These are phyloP conservation scores for Caenorhabditis japonica DNA, from an alignment of 2,888 invertebrate species.

Conservation along the genomic window DNA sequence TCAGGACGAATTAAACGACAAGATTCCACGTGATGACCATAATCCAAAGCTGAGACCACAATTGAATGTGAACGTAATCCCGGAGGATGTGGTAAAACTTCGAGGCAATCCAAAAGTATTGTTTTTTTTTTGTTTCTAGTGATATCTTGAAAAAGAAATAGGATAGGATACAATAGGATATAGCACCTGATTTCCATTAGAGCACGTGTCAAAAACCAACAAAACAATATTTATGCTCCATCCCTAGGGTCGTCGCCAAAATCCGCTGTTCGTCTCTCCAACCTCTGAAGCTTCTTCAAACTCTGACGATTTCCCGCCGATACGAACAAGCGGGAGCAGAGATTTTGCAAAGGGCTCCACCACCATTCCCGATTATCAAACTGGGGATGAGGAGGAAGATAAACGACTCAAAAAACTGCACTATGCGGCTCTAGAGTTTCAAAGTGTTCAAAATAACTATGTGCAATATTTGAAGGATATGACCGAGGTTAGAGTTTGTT, in stretches of 20 bases:
- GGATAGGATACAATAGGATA: too few species aligned
- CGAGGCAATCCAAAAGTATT: conserved; percentile 53
- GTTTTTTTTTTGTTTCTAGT: too few species aligned
- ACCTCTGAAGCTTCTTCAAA: conserved; percentile 19
- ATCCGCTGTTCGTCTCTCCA: conserved; percentile 33
- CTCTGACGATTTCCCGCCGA: conserved; percentile 34
- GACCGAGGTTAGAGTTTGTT: conserved; percentile 39
- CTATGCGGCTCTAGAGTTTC: conserved; percentile 69
- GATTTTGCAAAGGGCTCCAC: conserved; percentile 2
- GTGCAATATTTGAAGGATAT: conserved; percentile 66
- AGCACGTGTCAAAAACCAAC: not conserved
- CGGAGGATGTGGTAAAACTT: conserved; percentile 53
- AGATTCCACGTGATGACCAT: conserved; percentile 8
- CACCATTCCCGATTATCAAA: conserved; percentile 40
- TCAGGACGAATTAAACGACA: conserved; percentile 23
- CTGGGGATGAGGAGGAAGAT: conserved; percentile 53
- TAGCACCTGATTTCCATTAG: too few species aligned
- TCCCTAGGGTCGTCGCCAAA: conserved; percentile 40
- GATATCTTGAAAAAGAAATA: too few species aligned
- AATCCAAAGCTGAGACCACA: conserved; percentile 23
- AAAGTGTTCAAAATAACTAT: conserved; percentile 65
- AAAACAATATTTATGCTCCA: not conserved
- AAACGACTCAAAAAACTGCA: conserved; percentile 70
- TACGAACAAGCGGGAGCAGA: conserved; percentile 22
- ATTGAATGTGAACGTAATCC: conserved; percentile 50